A percentile compares a stretch with the other conserved stretches of the same genome.
These are phyloP conservation scores for Plebejus argus DNA, from an alignment of 2,888 invertebrate genomes.

Conservation along the genomic window DNA sequence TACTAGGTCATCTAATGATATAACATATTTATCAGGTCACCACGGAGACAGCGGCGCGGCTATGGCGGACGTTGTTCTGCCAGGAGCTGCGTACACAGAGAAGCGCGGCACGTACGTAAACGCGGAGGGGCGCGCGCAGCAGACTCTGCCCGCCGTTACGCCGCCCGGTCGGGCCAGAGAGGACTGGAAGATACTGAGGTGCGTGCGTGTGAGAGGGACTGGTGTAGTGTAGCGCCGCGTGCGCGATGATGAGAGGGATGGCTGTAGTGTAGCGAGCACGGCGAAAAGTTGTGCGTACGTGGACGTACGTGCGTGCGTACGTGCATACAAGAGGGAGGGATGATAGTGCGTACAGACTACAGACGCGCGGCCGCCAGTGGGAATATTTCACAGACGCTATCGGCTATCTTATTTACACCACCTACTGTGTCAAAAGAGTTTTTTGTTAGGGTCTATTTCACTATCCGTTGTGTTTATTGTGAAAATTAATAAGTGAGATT, in stretches of 20 bases:
- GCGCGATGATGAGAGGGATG: background rate
- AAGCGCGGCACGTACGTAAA: constrained; percentile 98
- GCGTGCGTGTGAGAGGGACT: background rate
- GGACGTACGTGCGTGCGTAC: background rate
- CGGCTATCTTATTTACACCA: no score
- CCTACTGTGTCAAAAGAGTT: no score
- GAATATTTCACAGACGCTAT: no score
- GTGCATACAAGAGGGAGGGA: background rate
- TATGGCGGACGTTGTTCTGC: constrained; percentile 95
- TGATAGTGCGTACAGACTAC: no score
- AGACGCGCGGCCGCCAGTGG: no score
- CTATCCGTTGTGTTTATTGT: no score
- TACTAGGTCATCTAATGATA: no score
- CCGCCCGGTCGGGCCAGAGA: constrained; percentile 96
- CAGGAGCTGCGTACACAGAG: constrained; percentile 99
- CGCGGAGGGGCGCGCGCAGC: constrained; percentile 97
- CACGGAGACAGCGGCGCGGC: constrained; percentile 97
- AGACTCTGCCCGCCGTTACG: constrained; percentile 91
- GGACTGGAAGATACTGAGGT: constrained; percentile 97
- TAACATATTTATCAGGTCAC: constrained; percentile 83
- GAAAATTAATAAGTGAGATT: no score
- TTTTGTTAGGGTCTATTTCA: no score
- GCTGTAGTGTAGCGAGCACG: background rate
- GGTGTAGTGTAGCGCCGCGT: background rate
- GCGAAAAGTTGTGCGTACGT: background rate